These are phyloP conservation scores for Amblyopsis rosae DNA, from an alignment of 2,113 vertebrate species.

Conservation along the genomic window DNA sequence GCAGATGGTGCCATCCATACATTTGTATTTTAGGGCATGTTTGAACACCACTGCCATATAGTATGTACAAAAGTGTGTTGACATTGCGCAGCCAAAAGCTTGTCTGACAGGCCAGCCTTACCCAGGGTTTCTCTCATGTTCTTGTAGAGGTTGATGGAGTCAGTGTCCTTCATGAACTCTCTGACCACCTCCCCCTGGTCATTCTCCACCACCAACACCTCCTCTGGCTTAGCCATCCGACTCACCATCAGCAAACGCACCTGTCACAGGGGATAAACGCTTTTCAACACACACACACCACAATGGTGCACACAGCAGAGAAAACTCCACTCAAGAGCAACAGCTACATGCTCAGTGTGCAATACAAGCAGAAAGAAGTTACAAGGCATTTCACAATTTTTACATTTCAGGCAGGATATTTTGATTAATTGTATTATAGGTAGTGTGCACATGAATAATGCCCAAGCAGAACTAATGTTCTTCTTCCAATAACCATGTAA, in stretches of 20 bases:
- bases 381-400: too few species aligned
- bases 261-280: slow-evolving; percentile 64
- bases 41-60: background rate
- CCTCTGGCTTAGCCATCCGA: slow-evolving; percentile 98
- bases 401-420: too few species aligned
- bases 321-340: background rate
- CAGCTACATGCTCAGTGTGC: background rate
- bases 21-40: too few species aligned
- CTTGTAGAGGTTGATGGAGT: slow-evolving; percentile 99
- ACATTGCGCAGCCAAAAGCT: background rate
- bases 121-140: slow-evolving; percentile 99
- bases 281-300: slow-evolving; percentile 14
- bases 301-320: background rate
- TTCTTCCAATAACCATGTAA: too few species aligned
- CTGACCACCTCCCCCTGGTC: slow-evolving; percentile 98
- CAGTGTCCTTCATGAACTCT: slow-evolving; percentile 99
- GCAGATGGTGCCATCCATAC: too few species aligned
- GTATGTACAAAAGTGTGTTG: background rate
- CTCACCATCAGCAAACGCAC: slow-evolving; percentile 98
- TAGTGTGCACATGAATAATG: too few species aligned
- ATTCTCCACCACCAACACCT: slow-evolving; percentile 97
- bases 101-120: slow-evolving; percentile 58
- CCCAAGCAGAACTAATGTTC: too few species aligned
- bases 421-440: too few species aligned
- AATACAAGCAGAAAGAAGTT: background rate